A percentile compares a stretch with the other conserved stretches of the same genome.
Evolutionary conservation across 2,797 vertebrate genomes (phyloP).

Genomic region (Chloroceryle inda): DNA sequence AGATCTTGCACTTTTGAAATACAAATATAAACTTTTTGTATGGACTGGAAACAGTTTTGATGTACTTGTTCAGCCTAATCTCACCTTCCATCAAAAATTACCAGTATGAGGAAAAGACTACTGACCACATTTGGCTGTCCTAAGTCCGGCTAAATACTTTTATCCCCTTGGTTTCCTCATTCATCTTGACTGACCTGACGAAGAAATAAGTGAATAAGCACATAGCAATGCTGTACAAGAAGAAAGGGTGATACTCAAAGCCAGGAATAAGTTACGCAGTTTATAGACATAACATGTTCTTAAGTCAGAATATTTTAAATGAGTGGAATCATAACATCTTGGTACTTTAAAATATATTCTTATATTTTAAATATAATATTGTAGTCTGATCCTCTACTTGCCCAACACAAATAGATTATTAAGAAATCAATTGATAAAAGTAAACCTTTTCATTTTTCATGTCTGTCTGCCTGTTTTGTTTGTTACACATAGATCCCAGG

Average conservation of each 20-base stretch:
- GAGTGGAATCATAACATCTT: not conserved
- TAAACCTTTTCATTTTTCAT: not conserved
- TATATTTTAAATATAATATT: no score
- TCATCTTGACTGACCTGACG: not conserved
- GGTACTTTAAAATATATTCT: not conserved
- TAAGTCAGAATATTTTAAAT: not conserved
- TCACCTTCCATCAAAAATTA: not conserved
- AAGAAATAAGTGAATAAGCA: not conserved
- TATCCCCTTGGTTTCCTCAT: not conserved
- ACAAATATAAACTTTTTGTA: not conserved
- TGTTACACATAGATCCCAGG: not conserved
- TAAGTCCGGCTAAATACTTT: not conserved
- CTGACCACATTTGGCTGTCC: not conserved
- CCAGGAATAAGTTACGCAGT: not conserved
- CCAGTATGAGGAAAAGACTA: not conserved
- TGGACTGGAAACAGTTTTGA: not conserved
- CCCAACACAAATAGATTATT: not conserved
- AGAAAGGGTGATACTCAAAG: not conserved
- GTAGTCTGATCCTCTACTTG: not conserved
- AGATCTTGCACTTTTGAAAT: not conserved
- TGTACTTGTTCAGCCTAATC: not conserved
- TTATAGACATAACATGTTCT: not conserved
- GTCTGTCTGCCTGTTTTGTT: not conserved
- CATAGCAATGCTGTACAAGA: not conserved
- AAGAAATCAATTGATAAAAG: not conserved